Evolutionary conservation across 1,140 invertebrate genomes (phyloP), one percentile per base, ranked within the genome.

Genomic region (Brachionus rubens): DNA sequence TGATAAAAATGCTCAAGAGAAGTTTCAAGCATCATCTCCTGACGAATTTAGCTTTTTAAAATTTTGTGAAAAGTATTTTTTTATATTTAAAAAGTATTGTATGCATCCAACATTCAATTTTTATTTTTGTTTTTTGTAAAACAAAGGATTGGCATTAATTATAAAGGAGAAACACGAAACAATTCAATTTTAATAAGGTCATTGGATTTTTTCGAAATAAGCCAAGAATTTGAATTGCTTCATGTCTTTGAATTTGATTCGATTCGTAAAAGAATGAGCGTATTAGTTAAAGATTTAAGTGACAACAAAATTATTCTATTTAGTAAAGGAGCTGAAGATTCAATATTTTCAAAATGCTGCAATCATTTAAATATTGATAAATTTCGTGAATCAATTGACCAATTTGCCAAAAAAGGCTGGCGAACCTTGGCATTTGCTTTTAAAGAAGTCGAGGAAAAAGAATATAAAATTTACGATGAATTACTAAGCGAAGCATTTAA

Each of bases 171-270:
- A 3, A 14, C 3, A 4, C 4, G 43, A 46, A 46, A 14, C 3
- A 7, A 3, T 3, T 14, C 9, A 4, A 7, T 3, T 7, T 3
- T 7, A 46, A 56, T 56, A 9, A 4, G 52, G 3, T 12, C 52
- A 12, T 3, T 56, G 4, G 12, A 33, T 28, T 56, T 6, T 56
- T 33, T 56, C 3, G 12, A 10, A 9, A 5, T 9, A 19, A 3
- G 3, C 3, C 12, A 6, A 56, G 16, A 56, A 3, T 94, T 97
- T 85, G 94, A 99, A 82, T 87, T 99, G 54, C 87, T 99, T 52
- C 94, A 93, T 84, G 98, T 98, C 83, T 88, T 99, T 77, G 96
- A 99, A 87, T 99, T 99, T 84, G 97, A 99, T 87, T 98, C 99
- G 86, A 91, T 96, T 78, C 87, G 96, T 77, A 99, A 99, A 88